phyloP scores from a whole-genome alignment of 2,797 vertebrate species.

The Semaprochilodus insignis region DNA sequence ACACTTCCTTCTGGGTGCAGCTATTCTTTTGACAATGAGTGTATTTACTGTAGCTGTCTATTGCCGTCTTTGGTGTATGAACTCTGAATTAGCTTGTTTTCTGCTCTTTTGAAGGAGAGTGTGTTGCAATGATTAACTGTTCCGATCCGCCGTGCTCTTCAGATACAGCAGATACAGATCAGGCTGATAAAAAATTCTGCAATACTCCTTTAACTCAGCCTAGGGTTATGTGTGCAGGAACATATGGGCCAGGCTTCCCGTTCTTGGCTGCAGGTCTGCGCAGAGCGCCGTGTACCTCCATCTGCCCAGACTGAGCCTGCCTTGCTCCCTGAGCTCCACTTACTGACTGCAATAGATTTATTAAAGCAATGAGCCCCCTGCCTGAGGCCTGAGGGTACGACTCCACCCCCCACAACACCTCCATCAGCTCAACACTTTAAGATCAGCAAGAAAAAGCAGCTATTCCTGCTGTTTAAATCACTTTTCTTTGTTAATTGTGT shows the following conservation, averaged over 20 bases:
- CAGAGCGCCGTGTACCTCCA: slow-evolving; percentile 54
- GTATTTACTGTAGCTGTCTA: no score
- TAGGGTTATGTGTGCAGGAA: slow-evolving; percentile 54
- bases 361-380: slow-evolving; percentile 52
- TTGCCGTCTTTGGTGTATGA: no score
- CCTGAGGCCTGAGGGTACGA: slow-evolving; percentile 63
- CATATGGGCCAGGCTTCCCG: slow-evolving; percentile 44
- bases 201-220: background rate
- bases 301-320: slow-evolving; percentile 55
- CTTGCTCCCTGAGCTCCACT: slow-evolving; percentile 77
- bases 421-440: background rate
- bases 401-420: slow-evolving; percentile 69
- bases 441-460: no score
- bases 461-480: background rate
- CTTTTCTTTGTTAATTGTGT: background rate
- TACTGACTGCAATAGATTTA: slow-evolving; percentile 56
- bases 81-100: no score
- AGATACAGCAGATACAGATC: background rate
- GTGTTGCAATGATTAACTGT: no score
- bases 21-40: no score
- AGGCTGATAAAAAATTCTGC: slow-evolving; percentile 10
- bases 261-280: slow-evolving; percentile 42
- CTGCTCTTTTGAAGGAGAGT: no score
- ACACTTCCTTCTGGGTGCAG: no score
- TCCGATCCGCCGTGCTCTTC: no score